Percentiles rank a stretch among this genome's conserved stretches.
These are phyloP conservation scores for Meteorus cinctellus DNA, from an alignment of 2,888 invertebrate species.

Conservation along the genomic window DNA sequence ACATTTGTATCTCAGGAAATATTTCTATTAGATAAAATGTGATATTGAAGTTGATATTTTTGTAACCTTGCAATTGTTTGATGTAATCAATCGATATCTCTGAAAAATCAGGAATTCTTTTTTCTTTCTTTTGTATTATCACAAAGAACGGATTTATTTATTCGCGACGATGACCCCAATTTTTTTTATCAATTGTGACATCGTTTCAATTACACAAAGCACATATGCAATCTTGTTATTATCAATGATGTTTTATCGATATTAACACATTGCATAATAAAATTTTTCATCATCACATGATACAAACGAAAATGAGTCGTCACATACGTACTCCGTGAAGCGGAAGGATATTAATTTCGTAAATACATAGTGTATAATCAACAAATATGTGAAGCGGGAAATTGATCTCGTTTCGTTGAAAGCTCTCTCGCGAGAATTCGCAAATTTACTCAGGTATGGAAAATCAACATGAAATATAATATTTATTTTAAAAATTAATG, in stretches of 20 bases:
- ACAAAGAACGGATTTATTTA: neutral
- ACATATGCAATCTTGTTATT: neutral
- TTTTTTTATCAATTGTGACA: neutral
- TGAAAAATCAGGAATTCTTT: neutral
- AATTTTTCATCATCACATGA: neutral
- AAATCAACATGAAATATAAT: neutral
- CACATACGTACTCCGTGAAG: neutral
- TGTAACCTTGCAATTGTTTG: neutral
- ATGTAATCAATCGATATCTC: neutral
- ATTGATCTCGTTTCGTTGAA: constrained; percentile 8
- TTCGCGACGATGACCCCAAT: neutral
- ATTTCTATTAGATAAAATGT: neutral
- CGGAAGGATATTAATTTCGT: neutral
- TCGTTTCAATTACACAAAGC: neutral
- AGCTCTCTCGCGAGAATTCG: neutral
- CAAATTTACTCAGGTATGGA: neutral
- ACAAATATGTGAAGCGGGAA: neutral
- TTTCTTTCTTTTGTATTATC: neutral
- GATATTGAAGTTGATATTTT: neutral
- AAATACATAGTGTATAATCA: neutral
- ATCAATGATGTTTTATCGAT: neutral
- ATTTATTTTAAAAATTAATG: neutral
- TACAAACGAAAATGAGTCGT: neutral
- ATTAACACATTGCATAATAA: neutral
- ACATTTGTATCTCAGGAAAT: neutral